Evolutionary conservation across 1,140 invertebrate genomes (phyloP).

Genomic region (Caenorhabditis inopinata): DNA sequence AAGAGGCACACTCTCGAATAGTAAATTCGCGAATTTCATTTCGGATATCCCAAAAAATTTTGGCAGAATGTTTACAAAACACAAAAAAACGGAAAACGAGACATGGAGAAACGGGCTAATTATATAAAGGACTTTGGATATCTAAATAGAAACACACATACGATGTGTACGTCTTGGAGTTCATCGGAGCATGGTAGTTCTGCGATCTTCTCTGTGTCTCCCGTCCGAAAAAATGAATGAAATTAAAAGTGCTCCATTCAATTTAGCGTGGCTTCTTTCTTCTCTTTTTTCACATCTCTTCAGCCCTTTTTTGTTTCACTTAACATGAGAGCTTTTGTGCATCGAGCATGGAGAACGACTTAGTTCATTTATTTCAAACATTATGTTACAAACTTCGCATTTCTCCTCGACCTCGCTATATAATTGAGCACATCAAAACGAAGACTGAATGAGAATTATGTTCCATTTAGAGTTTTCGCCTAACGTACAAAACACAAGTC

Average conservation of each 20-base stretch:
- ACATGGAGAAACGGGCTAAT: too few relatives aligned
- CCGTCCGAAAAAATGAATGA: neutral
- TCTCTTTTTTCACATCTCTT: neutral
- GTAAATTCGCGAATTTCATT: too few relatives aligned
- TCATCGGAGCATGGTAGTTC: conserved; percentile 19
- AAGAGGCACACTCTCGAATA: too few relatives aligned
- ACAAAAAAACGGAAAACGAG: neutral
- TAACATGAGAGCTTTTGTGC: neutral
- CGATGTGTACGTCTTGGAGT: neutral
- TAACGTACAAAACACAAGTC: neutral
- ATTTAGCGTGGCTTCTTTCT: neutral
- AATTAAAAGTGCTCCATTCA: conserved; percentile 20
- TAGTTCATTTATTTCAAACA: neutral
- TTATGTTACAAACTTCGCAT: neutral
- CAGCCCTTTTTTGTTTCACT: neutral
- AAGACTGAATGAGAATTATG: too few relatives aligned
- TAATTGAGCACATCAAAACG: neutral
- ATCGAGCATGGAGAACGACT: neutral
- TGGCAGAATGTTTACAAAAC: neutral
- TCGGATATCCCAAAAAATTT: too few relatives aligned
- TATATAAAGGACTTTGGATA: conserved; percentile 22
- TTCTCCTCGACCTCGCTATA: too few relatives aligned
- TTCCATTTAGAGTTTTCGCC: neutral
- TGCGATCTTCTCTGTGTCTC: neutral
- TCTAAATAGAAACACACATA: conserved; percentile 30